A percentile compares a stretch with the other conserved stretches of the same genome.
Evolutionary conservation across 1,140 invertebrate genomes (phyloP).

Genomic region (Dinoponera quadriceps): DNA sequence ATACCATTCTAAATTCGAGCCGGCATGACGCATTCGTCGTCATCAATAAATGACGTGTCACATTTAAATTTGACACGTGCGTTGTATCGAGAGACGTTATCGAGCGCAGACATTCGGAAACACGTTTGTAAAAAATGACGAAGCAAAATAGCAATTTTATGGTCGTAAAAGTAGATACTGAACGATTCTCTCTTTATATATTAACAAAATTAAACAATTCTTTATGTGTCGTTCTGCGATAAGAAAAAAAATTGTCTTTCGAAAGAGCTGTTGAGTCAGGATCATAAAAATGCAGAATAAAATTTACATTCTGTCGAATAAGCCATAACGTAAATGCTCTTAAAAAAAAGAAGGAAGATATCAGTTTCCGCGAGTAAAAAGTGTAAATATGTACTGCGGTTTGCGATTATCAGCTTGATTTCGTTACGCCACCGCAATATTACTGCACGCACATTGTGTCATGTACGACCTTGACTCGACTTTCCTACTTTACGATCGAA

Average conservation of each 20-base stretch:
- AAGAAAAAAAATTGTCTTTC: not conserved
- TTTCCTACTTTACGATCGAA: slow-evolving; percentile 54
- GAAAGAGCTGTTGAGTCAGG: too few species aligned
- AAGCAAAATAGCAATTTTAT: too few species aligned
- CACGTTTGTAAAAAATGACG: not conserved
- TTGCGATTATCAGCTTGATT: slow-evolving; percentile 43
- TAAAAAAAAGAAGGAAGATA: slow-evolving; percentile 4
- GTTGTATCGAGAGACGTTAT: not conserved
- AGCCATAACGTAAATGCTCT: not conserved
- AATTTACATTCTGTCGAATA: not conserved
- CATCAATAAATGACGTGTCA: slow-evolving; percentile 10
- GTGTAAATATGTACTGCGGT: slow-evolving; percentile 13
- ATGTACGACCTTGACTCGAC: slow-evolving; percentile 44
- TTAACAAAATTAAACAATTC: not conserved
- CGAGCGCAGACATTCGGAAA: not conserved
- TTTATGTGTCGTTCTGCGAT: not conserved
- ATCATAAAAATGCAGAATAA: not conserved
- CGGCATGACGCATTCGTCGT: slow-evolving; percentile 10
- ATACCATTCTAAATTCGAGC: slow-evolving; percentile 9
- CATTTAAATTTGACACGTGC: slow-evolving; percentile 23
- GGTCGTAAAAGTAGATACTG: slow-evolving; percentile 10
- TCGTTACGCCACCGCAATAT: slow-evolving; percentile 26
- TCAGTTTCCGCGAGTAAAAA: slow-evolving; percentile 18
- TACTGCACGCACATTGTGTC: slow-evolving; percentile 37
- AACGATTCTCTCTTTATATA: not conserved